Evolutionary conservation across 2,113 vertebrate genomes (phyloP).

Genomic region (Hypocryptadius cinnamomeus): DNA sequence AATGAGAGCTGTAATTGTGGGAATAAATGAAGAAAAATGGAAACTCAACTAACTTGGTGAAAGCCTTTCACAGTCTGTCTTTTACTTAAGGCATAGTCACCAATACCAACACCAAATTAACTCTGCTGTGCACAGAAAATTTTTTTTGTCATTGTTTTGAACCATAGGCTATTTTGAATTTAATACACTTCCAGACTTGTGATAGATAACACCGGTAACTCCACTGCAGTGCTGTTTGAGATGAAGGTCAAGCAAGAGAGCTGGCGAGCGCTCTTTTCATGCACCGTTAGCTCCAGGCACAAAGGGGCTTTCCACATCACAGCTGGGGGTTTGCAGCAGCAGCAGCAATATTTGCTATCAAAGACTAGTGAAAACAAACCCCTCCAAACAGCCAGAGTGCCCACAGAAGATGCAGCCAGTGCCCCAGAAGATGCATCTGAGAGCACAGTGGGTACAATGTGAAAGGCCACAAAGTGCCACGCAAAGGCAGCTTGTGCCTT

Average conservation of each 20-base stretch:
- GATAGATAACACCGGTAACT: slow-evolving; percentile 3
- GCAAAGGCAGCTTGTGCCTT: neutral
- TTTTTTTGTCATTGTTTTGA: neutral
- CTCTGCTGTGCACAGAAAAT: neutral
- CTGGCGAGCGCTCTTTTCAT: slow-evolving; percentile 27
- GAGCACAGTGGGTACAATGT: neutral
- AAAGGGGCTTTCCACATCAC: slow-evolving; percentile 38
- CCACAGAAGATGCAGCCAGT: neutral
- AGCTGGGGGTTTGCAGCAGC: slow-evolving; percentile 25
- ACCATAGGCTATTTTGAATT: neutral
- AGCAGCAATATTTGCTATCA: slow-evolving; percentile 10
- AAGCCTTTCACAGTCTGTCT: neutral
- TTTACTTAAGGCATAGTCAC: neutral
- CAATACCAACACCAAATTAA: neutral
- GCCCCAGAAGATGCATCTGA: neutral
- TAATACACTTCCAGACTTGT: neutral
- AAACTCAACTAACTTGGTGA: neutral
- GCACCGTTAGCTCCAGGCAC: slow-evolving; percentile 53
- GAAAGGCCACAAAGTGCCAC: neutral
- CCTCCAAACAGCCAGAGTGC: neutral
- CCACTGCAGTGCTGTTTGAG: neutral
- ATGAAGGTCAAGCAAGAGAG: slow-evolving; percentile 50
- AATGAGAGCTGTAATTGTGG: neutral
- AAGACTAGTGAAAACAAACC: neutral
- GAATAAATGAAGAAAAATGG: slow-evolving; percentile 3